Conservation (phyloP, 2,888 invertebrate genomes). For the Aphodius sticticus region DNA sequence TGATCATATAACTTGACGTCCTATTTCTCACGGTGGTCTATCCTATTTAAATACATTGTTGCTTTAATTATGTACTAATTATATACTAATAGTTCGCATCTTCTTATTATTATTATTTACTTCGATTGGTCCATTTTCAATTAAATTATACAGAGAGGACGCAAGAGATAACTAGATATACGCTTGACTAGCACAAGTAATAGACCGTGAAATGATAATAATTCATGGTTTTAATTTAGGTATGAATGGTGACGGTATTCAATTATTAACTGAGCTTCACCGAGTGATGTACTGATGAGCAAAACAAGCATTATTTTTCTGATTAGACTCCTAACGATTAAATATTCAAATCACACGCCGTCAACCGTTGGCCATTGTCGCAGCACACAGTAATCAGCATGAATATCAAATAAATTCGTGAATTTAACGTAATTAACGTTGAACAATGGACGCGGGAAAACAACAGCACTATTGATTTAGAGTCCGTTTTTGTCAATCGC, state of each 20-base stretch:
- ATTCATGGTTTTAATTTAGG: not conserved
- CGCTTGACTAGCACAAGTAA: not conserved
- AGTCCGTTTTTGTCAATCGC: slow-evolving; percentile 36
- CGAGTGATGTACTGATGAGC: not conserved
- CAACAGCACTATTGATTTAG: slow-evolving; percentile 36
- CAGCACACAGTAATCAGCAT: slow-evolving; percentile 4
- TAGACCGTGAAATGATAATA: not conserved
- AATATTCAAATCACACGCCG: not conserved
- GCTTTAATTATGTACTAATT: too few species aligned
- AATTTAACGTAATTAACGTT: slow-evolving; percentile 37
- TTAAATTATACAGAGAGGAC: not conserved
- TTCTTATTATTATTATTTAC: not conserved
- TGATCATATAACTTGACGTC: too few species aligned
- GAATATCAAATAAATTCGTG: slow-evolving; percentile 35
- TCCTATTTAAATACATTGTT: too few species aligned
- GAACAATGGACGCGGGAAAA: slow-evolving; percentile 33
- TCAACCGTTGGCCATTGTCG: not conserved
- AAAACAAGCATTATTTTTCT: not conserved
- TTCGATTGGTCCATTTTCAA: not conserved
- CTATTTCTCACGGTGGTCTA: too few species aligned
- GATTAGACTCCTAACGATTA: not conserved
- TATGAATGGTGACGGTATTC: not conserved
- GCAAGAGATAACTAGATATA: not conserved
- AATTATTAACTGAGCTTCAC: not conserved
- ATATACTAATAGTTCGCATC: too few species aligned